Base-by-base conservation (phyloP, 2,888 invertebrate species). In the Homarus gammarus region DNA sequence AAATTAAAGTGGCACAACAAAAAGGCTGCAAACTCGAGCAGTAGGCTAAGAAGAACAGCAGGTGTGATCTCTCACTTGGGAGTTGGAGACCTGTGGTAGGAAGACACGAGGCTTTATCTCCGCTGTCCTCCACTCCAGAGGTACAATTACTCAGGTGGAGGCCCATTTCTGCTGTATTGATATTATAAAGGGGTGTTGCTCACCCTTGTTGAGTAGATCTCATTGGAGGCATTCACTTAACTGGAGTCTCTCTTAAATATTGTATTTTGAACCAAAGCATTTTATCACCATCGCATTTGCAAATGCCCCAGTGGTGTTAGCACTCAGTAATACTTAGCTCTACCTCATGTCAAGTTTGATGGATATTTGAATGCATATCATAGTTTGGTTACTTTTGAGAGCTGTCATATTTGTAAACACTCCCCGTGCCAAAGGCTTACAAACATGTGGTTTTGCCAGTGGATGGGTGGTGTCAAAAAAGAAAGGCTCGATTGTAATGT, bases 341-440 rank as follows among this genome's bases (percentile, higher is more conserved):
- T 89, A 89, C 88, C 88, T 89, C 88, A 89, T 89, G 88, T 84
- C 88, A 89, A 89, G 84, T 77, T 68, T 73, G 85, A 49, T 86
- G 77, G 86, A 77, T 79, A 79, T 73, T 44, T 73, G 79, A 86
- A 85, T 56, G 73, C 86, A 86, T 86, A 89, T 86, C 86, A 86
- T 70, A 49, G 86, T 86, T 86, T 78, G 86, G 70, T 78, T 86
- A 38, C 49, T 51, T 40, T 78, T 38, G 56, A 78, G 86, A 86
- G 86, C 86, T 79, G 70, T 86, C 86, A 44, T 83, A 56, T 84
- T 78, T 77, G 88, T 89, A 78, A 56, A 79, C 84, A 84, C 88
- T 84, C 49, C 68, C 68, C 70, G 38, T 84, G 51, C 83, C 84
- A 84, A 51, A 89, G 56, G 84, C 84, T 77, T 89, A 56, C 84